Conservation (phyloP, 2,888 invertebrate genomes). For the Tenthredo notha region DNA sequence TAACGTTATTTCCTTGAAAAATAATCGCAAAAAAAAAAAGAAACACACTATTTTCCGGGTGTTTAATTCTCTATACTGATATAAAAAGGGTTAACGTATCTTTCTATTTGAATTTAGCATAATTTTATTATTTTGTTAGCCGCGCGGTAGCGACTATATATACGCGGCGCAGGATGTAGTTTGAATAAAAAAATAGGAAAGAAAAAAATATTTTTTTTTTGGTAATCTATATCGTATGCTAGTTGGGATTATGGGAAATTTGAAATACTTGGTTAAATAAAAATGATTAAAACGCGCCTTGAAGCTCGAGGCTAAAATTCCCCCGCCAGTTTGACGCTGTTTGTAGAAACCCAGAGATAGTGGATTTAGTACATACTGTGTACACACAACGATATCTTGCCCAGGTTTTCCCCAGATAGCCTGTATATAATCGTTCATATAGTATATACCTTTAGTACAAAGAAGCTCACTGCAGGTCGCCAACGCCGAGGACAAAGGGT, state of each 20-base stretch:
- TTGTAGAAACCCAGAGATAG: slow-evolving; percentile 42
- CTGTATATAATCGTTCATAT: slow-evolving; percentile 35
- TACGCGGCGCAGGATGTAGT: not conserved
- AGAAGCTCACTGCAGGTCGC: slow-evolving; percentile 18
- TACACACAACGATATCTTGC: slow-evolving; percentile 60
- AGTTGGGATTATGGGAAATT: not conserved
- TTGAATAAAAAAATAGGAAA: not conserved
- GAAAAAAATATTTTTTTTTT: too few relatives aligned
- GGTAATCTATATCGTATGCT: too few relatives aligned
- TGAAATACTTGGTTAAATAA: not conserved
- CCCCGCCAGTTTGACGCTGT: slow-evolving; percentile 3
- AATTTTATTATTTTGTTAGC: not conserved
- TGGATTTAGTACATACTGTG: slow-evolving; percentile 1
- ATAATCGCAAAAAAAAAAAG: not conserved
- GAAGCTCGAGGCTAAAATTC: not conserved
- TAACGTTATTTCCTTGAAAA: too few relatives aligned
- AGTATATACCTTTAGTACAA: slow-evolving; percentile 7
- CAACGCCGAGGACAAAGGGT: not conserved
- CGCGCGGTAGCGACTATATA: not conserved
- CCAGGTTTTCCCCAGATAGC: slow-evolving; percentile 67
- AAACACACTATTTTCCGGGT: not conserved
- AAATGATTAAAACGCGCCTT: not conserved
- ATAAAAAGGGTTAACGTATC: not conserved
- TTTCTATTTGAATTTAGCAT: not conserved
- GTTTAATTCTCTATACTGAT: not conserved